Conservation (phyloP, 2,888 invertebrate genomes). For the Yponomeuta plumbellus region DNA sequence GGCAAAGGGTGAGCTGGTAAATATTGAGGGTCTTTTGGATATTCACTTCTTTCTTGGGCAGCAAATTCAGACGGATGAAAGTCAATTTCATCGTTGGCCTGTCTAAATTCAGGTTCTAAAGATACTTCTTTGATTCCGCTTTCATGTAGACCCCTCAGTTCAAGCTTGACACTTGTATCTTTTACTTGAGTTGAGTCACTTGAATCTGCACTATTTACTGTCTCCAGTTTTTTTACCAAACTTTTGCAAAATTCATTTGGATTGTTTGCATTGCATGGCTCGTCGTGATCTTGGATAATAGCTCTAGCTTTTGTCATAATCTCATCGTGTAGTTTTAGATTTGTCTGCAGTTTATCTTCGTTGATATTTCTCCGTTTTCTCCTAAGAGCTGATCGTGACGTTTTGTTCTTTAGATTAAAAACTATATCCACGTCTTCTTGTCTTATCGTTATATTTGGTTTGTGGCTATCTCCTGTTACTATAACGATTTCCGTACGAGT, state of each 20-base stretch:
- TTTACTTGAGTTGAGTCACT: slow-evolving; percentile 7
- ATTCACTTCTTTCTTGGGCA: neutral
- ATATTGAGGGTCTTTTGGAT: neutral
- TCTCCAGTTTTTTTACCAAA: slow-evolving; percentile 44
- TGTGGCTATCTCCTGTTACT: slow-evolving; percentile 39
- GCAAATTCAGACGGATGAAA: neutral
- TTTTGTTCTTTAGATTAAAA: slow-evolving; percentile 41
- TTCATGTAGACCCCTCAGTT: neutral
- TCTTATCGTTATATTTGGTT: slow-evolving; percentile 41
- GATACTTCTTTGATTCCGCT: neutral
- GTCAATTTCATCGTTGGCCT: neutral
- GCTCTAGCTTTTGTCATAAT: slow-evolving; percentile 37
- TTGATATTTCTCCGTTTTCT: slow-evolving; percentile 45
- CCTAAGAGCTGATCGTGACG: slow-evolving; percentile 27
- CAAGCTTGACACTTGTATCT: neutral
- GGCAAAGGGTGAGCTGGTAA: neutral
- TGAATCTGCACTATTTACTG: slow-evolving; percentile 26
- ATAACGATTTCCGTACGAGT: slow-evolving; percentile 47
- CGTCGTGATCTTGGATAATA: slow-evolving; percentile 48
- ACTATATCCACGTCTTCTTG: slow-evolving; percentile 41
- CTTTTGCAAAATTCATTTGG: slow-evolving; percentile 49
- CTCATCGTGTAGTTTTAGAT: slow-evolving; percentile 6
- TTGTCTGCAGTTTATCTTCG: slow-evolving; percentile 36
- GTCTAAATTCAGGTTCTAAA: neutral
- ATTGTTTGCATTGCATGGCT: slow-evolving; percentile 44